These are phyloP conservation scores for Abramis brama DNA, from an alignment of 2,113 vertebrate species.

Conservation along the genomic window DNA sequence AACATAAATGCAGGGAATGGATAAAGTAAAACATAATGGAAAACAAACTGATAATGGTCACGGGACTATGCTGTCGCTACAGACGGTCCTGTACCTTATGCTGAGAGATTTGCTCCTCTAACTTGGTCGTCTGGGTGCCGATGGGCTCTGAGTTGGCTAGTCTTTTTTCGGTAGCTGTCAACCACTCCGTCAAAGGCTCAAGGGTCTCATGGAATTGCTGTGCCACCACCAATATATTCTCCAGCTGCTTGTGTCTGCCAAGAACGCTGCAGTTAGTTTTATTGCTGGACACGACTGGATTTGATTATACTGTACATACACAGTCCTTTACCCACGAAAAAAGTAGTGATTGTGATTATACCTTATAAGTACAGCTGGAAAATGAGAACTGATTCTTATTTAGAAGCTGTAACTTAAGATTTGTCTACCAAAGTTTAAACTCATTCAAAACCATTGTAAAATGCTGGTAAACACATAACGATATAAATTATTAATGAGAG, in stretches of 20 bases:
- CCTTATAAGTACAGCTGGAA: neutral
- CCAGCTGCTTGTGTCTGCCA: slow-evolving; percentile 88
- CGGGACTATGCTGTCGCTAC: neutral
- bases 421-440: neutral
- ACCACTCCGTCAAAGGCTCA: slow-evolving; percentile 91
- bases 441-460: no score
- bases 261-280: neutral
- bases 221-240: slow-evolving; percentile 89
- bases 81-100: slow-evolving; percentile 82
- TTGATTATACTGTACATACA: neutral
- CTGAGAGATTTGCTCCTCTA: slow-evolving; percentile 90
- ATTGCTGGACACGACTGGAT: neutral
- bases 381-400: neutral
- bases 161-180: slow-evolving; percentile 85
- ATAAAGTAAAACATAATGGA: neutral
- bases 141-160: slow-evolving; percentile 89
- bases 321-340: neutral
- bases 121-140: slow-evolving; percentile 88
- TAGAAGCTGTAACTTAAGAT: neutral
- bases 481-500: no score
- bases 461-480: no score
- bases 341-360: neutral
- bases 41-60: neutral
- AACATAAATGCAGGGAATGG: slow-evolving; percentile 18
- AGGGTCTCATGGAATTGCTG: slow-evolving; percentile 94